Percentiles rank a stretch among this genome's conserved stretches.
These are phyloP conservation scores for Falco cherrug DNA, from an alignment of 2,797 vertebrate genomes.

Conservation along the genomic window DNA sequence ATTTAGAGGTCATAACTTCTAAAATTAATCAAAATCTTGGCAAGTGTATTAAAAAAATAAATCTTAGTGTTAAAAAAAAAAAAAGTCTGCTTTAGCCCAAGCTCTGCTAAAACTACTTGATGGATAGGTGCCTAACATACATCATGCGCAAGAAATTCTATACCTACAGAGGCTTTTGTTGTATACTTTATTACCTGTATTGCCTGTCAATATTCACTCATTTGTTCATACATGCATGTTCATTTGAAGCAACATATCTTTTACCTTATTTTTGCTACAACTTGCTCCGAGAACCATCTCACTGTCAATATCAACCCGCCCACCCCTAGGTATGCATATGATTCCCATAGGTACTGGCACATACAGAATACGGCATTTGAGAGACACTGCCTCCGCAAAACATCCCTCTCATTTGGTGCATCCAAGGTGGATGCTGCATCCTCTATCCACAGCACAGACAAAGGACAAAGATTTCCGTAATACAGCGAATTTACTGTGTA, in stretches of 20 bases:
- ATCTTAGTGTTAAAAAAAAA: neutral
- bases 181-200: neutral
- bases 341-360: neutral
- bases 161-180: neutral
- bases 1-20: neutral
- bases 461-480: fast-evolving
- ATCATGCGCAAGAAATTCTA: neutral
- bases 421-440: neutral
- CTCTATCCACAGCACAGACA: neutral
- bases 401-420: neutral
- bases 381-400: neutral
- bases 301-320: neutral
- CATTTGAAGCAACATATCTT: neutral
- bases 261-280: neutral
- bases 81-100: neutral
- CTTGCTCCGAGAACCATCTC: neutral
- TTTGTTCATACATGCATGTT: neutral
- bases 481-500: neutral
- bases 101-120: neutral
- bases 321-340: neutral
- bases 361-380: neutral
- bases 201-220: neutral
- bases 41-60: neutral
- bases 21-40: neutral
- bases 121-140: neutral